Percentiles rank a stretch among this genome's conserved stretches.
Evolutionary conservation across 1,140 invertebrate genomes (phyloP).

Genomic region (Ceratosolen fusciceps): DNA sequence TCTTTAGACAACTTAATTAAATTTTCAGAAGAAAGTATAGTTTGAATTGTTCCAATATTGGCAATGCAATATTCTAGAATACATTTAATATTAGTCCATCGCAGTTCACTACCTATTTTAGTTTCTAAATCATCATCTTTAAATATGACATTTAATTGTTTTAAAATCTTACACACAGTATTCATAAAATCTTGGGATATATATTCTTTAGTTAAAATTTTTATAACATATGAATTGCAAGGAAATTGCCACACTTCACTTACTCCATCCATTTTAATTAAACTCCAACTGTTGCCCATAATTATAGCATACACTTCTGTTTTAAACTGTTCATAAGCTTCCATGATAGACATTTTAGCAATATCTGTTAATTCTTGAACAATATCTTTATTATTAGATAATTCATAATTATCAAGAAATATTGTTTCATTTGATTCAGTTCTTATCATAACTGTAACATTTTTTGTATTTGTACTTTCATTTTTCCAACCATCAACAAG

Average conservation of each 20-base stretch:
- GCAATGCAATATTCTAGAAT: constrained; percentile 41
- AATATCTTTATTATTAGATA: constrained; percentile 39
- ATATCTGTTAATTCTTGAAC: constrained; percentile 43
- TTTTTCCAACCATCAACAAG: constrained; percentile 47
- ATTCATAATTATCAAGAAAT: constrained; percentile 45
- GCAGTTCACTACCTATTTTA: constrained; percentile 34
- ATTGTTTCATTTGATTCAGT: constrained; percentile 45
- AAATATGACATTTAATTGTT: constrained; percentile 33
- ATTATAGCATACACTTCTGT: constrained; percentile 47
- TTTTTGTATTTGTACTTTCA: constrained; percentile 40
- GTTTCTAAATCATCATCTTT: constrained; percentile 38
- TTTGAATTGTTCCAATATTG: constrained; percentile 40
- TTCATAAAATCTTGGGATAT: constrained; percentile 45
- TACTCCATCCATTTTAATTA: constrained; percentile 23
- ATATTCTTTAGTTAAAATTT: constrained; percentile 39
- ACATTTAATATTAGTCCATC: constrained; percentile 32
- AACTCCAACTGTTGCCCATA: constrained; percentile 34
- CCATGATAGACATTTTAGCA: constrained; percentile 41
- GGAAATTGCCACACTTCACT: constrained; percentile 42
- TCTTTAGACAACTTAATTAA: constrained; percentile 43
- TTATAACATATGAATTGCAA: constrained; percentile 38
- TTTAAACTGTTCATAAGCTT: constrained; percentile 47
- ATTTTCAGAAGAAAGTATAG: constrained; percentile 36
- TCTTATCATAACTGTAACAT: constrained; percentile 43
- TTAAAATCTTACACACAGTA: constrained; percentile 44